A percentile compares a stretch with the other conserved stretches of the same genome.
phyloP scores from a whole-genome alignment of 2,113 vertebrate genomes.

The Scophthalmus maximus region DNA sequence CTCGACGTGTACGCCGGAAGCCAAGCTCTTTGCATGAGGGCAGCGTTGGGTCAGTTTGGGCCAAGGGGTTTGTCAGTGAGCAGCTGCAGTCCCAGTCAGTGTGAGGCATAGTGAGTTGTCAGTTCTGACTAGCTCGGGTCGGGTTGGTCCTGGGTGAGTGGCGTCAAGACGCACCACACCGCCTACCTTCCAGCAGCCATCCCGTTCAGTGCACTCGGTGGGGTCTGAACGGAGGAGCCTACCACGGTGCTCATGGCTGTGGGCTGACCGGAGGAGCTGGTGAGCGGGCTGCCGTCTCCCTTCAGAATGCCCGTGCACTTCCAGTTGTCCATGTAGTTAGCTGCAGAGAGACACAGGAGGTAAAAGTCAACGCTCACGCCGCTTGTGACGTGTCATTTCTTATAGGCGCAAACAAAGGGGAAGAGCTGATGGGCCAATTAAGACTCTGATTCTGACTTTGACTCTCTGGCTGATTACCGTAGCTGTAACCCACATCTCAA shows the following conservation, averaged over 20 bases:
- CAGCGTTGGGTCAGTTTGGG: slow-evolving; percentile 53
- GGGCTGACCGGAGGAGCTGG: slow-evolving; percentile 87
- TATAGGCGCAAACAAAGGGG: background rate
- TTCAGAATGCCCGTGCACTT: slow-evolving; percentile 97
- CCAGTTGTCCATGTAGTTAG: slow-evolving; percentile 99
- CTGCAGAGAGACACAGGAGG: slow-evolving; percentile 71
- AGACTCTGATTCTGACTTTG: no score
- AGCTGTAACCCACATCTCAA: no score
- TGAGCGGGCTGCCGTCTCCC: slow-evolving; percentile 96
- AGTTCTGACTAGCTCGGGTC: slow-evolving; percentile 53
- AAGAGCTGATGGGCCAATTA: background rate
- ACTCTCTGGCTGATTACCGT: no score
- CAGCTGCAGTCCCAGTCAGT: slow-evolving; percentile 66
- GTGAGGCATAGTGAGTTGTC: slow-evolving; percentile 63
- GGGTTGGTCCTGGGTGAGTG: slow-evolving; percentile 61
- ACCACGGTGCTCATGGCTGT: slow-evolving; percentile 87
- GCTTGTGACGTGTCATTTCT: background rate
- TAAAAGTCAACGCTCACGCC: background rate
- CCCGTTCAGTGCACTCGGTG: slow-evolving; percentile 91
- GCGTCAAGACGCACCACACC: slow-evolving; percentile 56
- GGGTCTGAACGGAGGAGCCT: slow-evolving; percentile 85
- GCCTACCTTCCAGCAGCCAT: slow-evolving; percentile 93
- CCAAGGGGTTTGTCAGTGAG: slow-evolving; percentile 60
- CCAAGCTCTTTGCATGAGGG: slow-evolving; percentile 78
- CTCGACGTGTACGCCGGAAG: slow-evolving; percentile 41